These are phyloP conservation scores for Cnemophilus loriae DNA, from an alignment of 2,113 vertebrate species.

Conservation along the genomic window DNA sequence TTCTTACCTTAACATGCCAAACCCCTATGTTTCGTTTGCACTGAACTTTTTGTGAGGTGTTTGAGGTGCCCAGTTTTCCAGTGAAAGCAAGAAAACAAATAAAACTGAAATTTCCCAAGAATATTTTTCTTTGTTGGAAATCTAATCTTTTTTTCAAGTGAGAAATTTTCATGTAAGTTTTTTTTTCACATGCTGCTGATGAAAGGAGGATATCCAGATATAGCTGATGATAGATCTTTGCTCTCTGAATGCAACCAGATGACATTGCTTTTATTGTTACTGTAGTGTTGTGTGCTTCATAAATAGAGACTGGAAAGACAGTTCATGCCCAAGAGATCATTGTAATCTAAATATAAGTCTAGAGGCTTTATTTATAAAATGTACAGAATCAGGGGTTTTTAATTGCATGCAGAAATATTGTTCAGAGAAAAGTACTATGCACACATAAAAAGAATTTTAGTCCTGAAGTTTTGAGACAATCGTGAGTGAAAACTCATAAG, in stretches of 20 bases:
- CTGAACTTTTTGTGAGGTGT: neutral
- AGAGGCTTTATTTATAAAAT: conserved; percentile 39
- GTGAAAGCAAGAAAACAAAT: neutral
- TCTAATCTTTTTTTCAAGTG: neutral
- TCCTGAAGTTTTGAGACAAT: neutral
- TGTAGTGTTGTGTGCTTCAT: neutral
- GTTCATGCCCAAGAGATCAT: conserved; percentile 33
- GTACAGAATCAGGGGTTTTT: neutral
- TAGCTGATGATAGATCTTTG: neutral
- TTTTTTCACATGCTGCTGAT: neutral
- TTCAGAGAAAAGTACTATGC: neutral
- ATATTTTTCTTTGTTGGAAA: neutral
- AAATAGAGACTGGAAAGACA: conserved; percentile 27
- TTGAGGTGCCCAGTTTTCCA: neutral
- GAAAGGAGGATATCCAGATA: conserved; percentile 24
- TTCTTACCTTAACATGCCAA: neutral
- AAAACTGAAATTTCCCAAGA: neutral
- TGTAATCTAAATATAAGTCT: conserved; percentile 50
- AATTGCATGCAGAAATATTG: neutral
- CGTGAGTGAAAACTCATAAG: neutral
- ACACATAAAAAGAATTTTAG: neutral
- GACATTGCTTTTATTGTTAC: conserved; percentile 22
- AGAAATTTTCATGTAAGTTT: neutral
- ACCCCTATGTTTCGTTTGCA: neutral
- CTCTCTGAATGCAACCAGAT: conserved; percentile 10